Evolutionary conservation across 1,140 invertebrate genomes (phyloP), one percentile per base, ranked within the genome.

Genomic region (Rhopalosiphum maidis): DNA sequence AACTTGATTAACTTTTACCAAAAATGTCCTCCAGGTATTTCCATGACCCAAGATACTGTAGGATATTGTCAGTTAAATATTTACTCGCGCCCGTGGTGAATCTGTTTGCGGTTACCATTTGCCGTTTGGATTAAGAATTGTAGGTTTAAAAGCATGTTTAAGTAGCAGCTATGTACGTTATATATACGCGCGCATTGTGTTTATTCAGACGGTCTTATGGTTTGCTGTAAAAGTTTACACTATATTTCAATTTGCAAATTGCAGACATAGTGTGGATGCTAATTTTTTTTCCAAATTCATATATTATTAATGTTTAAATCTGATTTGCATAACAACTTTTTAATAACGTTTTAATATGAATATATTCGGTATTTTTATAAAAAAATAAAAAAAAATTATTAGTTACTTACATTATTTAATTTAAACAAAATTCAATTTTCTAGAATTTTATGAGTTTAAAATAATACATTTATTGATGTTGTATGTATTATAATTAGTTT

Each of bases 1-100:
- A 92, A 92, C 90, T 92, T 92, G 90, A 92, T 92, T 92, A 92
- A 92, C 90, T 92, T 92, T 92, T 92, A 83, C 68, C 60, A 30
- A 82, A 82, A 48, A 91, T 82, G 60, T 91, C 90, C 90, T 91
- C 90, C 68, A 91, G 90, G 90, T 91, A 91, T 91, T 91, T 68
- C 68, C 88, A 89, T 54, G 48, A 89, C 51, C 51, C 88, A 89
- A 54, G 48, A 51, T 55, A 89, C 87, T 68, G 35, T 90, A 91
- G 68, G 55, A 68, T 91, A 91, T 91, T 91, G 90, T 91, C 90
- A 91, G 90, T 91, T 82, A 68, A 91, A 91, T 91, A 82, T 91
- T 91, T 91, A 82, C 90, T 82, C 60, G 30, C 41, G 41, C 90
- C 25, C 37, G 18, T 91, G 41, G 54, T 77, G 90, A 82, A 91